Percentiles rank a stretch among this genome's conserved stretches.
These are phyloP conservation scores for Drosophila vallismaia DNA, from an alignment of 2,888 invertebrate species.

Conservation along the genomic window DNA sequence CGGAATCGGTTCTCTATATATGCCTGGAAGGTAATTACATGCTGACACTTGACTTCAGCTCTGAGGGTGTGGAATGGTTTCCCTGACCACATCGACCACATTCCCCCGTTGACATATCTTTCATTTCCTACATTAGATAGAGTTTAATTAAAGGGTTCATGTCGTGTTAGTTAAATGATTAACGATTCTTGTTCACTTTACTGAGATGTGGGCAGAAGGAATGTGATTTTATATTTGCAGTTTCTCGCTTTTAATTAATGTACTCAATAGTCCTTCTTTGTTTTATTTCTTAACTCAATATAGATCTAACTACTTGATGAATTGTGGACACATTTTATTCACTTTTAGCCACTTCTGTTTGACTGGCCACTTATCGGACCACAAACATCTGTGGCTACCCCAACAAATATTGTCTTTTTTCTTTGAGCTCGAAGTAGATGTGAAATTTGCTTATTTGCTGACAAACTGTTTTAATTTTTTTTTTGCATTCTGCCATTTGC, in stretches of 20 bases:
- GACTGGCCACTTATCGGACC: constrained; percentile 35
- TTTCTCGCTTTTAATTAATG: background rate
- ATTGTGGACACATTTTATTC: constrained; percentile 10
- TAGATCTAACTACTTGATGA: constrained; percentile 10
- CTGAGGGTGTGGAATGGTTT: constrained; percentile 39
- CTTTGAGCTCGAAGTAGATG: constrained; percentile 12
- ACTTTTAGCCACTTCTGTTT: constrained; percentile 25
- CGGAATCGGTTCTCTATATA: constrained; percentile 4
- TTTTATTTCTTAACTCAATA: background rate
- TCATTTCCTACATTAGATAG: constrained; percentile 23
- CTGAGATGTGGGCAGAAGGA: constrained; percentile 5
- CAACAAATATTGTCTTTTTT: constrained; percentile 24
- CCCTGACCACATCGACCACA: constrained; percentile 17
- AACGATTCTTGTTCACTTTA: constrained; percentile 16
- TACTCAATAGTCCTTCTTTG: background rate
- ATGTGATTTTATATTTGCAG: no score
- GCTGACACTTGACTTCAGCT: constrained; percentile 34
- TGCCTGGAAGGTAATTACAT: constrained; percentile 30
- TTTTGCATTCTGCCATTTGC: constrained; percentile 34
- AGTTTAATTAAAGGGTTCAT: constrained; percentile 41
- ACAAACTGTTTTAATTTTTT: constrained; percentile 25
- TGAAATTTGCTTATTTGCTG: constrained; percentile 42
- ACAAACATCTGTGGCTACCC: constrained; percentile 35
- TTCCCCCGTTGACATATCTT: constrained; percentile 37
- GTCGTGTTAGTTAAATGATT: constrained; percentile 30